phyloP scores from a whole-genome alignment of 2,797 vertebrate genomes.

The Ispidina picta region DNA sequence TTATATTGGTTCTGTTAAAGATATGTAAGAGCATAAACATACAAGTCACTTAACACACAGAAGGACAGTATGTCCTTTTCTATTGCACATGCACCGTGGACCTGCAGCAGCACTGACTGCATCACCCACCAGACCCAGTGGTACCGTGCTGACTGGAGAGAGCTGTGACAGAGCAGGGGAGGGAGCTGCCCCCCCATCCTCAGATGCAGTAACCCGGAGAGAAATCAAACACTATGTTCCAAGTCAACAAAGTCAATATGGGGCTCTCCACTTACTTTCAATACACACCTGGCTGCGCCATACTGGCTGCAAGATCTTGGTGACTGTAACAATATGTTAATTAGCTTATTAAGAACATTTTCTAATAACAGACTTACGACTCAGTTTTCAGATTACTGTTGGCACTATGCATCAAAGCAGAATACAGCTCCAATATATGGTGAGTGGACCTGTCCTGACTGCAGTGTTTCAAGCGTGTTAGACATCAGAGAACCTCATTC shows the following conservation, averaged over 20 bases:
- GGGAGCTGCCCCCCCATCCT: background rate
- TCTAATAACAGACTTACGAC: background rate
- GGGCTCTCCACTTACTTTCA: background rate
- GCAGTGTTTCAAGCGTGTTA: background rate
- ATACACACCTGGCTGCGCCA: background rate
- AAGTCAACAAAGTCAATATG: accelerated
- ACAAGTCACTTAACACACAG: accelerated
- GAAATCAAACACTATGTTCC: background rate
- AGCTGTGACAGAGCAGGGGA: background rate
- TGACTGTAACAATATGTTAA: background rate
- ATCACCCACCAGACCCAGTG: background rate
- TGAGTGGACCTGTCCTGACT: background rate
- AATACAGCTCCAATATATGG: background rate
- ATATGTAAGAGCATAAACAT: background rate
- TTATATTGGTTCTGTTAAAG: background rate
- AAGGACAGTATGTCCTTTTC: background rate
- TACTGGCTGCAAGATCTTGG: background rate
- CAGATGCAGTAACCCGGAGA: accelerated
- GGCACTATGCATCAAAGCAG: background rate
- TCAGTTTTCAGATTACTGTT: background rate
- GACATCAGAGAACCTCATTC: background rate
- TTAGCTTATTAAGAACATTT: background rate
- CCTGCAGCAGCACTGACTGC: background rate
- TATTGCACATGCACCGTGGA: accelerated
- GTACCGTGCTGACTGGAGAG: background rate